phyloP scores from a whole-genome alignment of 2,797 vertebrate genomes.

The Rousettus madagascariensis region DNA sequence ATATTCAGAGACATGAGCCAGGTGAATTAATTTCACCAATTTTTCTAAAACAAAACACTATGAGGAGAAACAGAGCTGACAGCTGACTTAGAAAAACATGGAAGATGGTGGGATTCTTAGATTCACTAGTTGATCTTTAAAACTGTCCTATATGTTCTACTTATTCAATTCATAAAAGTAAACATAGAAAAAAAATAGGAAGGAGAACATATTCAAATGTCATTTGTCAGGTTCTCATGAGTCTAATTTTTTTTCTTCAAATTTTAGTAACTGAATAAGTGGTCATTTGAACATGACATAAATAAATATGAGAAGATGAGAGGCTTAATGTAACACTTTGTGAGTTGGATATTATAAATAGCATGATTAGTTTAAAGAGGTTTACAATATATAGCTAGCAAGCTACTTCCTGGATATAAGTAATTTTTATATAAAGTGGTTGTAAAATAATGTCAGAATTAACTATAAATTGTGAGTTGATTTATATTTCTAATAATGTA shows the following conservation, averaged over 20 bases:
- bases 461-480: not conserved
- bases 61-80: not conserved
- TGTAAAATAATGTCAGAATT: not conserved
- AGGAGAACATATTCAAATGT: not conserved
- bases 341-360: not conserved
- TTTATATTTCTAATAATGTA: conserved; percentile 14
- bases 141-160: not conserved
- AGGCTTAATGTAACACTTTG: not conserved
- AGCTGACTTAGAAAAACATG: not conserved
- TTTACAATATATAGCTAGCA: not conserved
- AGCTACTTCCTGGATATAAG: not conserved
- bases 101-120: not conserved
- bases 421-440: not conserved
- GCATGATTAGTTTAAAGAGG: not conserved
- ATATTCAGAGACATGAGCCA: not conserved
- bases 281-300: not conserved
- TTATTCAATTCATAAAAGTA: not conserved
- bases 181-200: not conserved
- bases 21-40: not conserved
- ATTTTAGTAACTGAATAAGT: not conserved
- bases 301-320: not conserved
- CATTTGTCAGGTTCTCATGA: not conserved
- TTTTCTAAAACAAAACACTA: not conserved
- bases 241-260: not conserved
- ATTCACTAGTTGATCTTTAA: not conserved